phyloP scores from a whole-genome alignment of 2,888 invertebrate genomes.

The Eupeodes latifasciatus region DNA sequence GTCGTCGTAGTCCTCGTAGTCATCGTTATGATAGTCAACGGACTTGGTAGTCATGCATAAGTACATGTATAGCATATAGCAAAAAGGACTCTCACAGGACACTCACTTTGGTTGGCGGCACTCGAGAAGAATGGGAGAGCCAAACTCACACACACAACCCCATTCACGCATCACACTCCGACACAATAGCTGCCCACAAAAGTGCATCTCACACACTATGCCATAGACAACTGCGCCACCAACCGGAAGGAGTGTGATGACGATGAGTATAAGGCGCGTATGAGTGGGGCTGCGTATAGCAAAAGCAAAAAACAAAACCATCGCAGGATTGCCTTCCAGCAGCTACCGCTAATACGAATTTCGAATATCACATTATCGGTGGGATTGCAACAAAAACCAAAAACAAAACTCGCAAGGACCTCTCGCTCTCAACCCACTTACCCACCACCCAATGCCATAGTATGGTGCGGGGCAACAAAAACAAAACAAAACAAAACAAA shows the following conservation, averaged over 20 bases:
- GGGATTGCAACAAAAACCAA: slow-evolving; percentile 75
- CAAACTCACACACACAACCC: slow-evolving; percentile 70
- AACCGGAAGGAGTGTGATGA: slow-evolving; percentile 38
- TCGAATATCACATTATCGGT: slow-evolving; percentile 78
- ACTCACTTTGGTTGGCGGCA: slow-evolving; percentile 11
- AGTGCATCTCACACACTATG: slow-evolving; percentile 68
- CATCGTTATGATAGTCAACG: slow-evolving; percentile 44
- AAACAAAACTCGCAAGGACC: slow-evolving; percentile 63
- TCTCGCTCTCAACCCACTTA: slow-evolving; percentile 46
- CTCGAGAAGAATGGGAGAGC: slow-evolving; percentile 57
- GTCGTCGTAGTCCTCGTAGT: slow-evolving; percentile 20
- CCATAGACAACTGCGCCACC: slow-evolving; percentile 21
- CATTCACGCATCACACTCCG: slow-evolving; percentile 74
- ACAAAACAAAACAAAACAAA: slow-evolving; percentile 31
- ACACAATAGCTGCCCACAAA: slow-evolving; percentile 71
- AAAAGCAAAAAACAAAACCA: neutral
- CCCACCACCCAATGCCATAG: neutral
- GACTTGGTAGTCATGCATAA: slow-evolving; percentile 19
- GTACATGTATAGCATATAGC: neutral
- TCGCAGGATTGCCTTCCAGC: slow-evolving; percentile 71
- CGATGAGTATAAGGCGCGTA: slow-evolving; percentile 6
- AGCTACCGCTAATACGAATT: slow-evolving; percentile 73
- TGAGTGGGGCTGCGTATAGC: slow-evolving; percentile 47
- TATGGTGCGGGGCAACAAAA: slow-evolving; percentile 24
- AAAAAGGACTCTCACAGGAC: slow-evolving; percentile 65